Base-by-base conservation (phyloP, 2,888 invertebrate genomes). In the Himalopsyche japonica region DNA sequence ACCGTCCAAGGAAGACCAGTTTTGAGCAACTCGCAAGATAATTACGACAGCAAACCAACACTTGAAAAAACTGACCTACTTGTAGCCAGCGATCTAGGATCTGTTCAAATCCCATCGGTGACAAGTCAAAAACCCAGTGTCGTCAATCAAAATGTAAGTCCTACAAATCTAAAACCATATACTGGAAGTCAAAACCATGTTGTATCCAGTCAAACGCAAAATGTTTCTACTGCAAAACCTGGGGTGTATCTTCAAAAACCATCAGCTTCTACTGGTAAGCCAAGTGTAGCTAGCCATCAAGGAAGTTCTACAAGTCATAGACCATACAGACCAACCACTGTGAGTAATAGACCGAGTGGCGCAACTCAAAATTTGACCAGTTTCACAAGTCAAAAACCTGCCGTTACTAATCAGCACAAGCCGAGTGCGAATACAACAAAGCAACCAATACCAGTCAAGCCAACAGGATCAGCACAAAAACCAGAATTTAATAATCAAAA, bases 1-100 rank as follows among this genome's bases (percentile, higher is more conserved):
- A 92, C 93, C 34, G 92, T 94, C 89, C 92, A 93, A 86, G 91
- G 92, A n/a, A 30, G 83, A 86, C 77, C 81, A 6, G 57, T 57
- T 57, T 57, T 57, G 10, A 57, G 57, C 10, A 24, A 24, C 57
- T 83, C 30, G 80, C 80, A 64, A 81, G 79, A 57, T 79, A 64
- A 10, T 57, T 57, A 57, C 57, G 57, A 57, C 57, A 57, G 20
- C 15, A 70, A 81, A 79, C 82, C 43, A 82, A 77, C n/a, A 83
- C 86, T 48, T 79, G 76, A 85, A 70, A 85, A 82, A 76, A 48
- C 64, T 57, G 57, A 57, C 57, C 57, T 24, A 20, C 20, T 57
- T 37, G 34, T 64, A 15, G 81, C 80, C n/a, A 83, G 32, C 37
- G 80, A 80, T 76, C 80, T 37, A 24, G 84, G 79, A 8, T 76